Evolutionary conservation across 2,888 invertebrate genomes (phyloP).

Genomic region (Himalopsyche japonica): DNA sequence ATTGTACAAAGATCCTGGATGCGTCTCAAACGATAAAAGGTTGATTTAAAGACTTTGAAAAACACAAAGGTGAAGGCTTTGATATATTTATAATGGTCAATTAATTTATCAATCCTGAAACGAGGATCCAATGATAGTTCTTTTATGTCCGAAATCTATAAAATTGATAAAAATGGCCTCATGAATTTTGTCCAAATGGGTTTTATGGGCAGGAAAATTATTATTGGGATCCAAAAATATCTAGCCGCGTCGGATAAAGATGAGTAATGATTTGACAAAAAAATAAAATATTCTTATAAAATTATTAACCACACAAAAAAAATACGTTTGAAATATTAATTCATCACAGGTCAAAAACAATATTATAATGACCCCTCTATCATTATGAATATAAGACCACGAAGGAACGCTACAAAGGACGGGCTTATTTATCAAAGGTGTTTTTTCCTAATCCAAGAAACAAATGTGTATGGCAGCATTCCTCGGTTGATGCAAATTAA

Average conservation of each 20-base stretch:
- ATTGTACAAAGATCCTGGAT: too few relatives aligned
- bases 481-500: too few relatives aligned
- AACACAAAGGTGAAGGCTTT: background rate
- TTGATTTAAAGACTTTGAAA: background rate
- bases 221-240: constrained; percentile 5
- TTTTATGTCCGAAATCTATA: background rate
- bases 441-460: too few relatives aligned
- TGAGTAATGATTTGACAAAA: background rate
- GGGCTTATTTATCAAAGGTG: too few relatives aligned
- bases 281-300: background rate
- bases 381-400: too few relatives aligned
- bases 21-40: background rate
- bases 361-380: too few relatives aligned
- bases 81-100: background rate
- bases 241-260: background rate
- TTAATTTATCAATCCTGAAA: background rate
- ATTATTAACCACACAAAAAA: background rate
- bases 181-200: constrained; percentile 11
- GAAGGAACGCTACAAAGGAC: too few relatives aligned
- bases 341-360: too few relatives aligned
- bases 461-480: too few relatives aligned
- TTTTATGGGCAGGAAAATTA: constrained; percentile 13
- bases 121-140: background rate
- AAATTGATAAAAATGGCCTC: constrained; percentile 22
- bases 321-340: too few relatives aligned